phyloP scores from a whole-genome alignment of 2,797 vertebrate genomes.

The Pyrocephalus nanus region DNA sequence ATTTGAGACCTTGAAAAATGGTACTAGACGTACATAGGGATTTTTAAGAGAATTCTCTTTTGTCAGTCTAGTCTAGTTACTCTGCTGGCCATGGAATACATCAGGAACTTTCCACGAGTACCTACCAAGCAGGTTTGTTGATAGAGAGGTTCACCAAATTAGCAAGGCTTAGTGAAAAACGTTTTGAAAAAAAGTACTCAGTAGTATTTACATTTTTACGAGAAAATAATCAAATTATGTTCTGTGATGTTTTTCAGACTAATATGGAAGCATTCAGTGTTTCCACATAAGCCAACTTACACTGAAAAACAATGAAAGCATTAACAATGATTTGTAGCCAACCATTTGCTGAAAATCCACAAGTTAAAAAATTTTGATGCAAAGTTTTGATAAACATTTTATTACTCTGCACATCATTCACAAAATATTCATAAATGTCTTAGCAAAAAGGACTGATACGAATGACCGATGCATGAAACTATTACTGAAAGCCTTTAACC shows the following conservation, averaged over 20 bases:
- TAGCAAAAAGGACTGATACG: neutral
- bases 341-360: neutral
- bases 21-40: neutral
- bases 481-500: neutral
- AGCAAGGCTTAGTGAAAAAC: neutral
- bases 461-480: neutral
- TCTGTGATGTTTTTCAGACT: neutral
- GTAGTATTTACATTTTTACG: neutral
- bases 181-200: neutral
- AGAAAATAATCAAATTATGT: neutral
- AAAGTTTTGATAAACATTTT: neutral
- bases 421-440: neutral
- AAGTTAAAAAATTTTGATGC: neutral
- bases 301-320: neutral
- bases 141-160: neutral
- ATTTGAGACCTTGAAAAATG: neutral
- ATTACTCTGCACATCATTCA: neutral
- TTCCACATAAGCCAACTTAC: neutral
- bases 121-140: neutral
- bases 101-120: neutral
- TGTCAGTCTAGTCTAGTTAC: neutral
- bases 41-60: neutral
- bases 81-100: neutral
- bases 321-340: neutral
- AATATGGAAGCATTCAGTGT: neutral